phyloP scores from a whole-genome alignment of 1,140 invertebrate genomes.

The Mactra quadrangularis region DNA sequence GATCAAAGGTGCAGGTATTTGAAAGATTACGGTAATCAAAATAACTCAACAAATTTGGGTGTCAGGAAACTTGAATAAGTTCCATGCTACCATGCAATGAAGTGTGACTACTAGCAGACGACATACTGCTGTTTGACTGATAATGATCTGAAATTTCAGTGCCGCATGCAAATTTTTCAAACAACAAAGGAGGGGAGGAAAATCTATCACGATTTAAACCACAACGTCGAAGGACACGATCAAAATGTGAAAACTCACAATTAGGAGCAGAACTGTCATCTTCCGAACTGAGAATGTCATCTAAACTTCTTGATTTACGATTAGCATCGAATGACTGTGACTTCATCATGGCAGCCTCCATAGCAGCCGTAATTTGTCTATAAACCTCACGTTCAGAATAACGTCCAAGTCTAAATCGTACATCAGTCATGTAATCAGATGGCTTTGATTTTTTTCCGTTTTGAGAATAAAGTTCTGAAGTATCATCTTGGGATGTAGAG shows the following conservation, averaged over 20 bases:
- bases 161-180: slow-evolving; percentile 68
- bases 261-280: slow-evolving; percentile 63
- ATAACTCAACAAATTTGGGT: neutral
- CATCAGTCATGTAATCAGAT: slow-evolving; percentile 65
- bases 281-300: slow-evolving; percentile 79
- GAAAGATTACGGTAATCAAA: slow-evolving; percentile 1
- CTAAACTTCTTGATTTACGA: slow-evolving; percentile 81
- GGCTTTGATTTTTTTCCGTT: slow-evolving; percentile 76
- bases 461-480: slow-evolving; percentile 73
- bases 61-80: slow-evolving; percentile 82
- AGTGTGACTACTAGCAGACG: slow-evolving; percentile 80
- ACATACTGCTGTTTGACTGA: slow-evolving; percentile 81
- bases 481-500: slow-evolving; percentile 72
- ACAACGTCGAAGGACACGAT: slow-evolving; percentile 70
- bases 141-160: slow-evolving; percentile 76
- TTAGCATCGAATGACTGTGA: slow-evolving; percentile 77
- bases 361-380: slow-evolving; percentile 79
- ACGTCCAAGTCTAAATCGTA: slow-evolving; percentile 68
- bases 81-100: slow-evolving; percentile 82
- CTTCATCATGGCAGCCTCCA: slow-evolving; percentile 80
- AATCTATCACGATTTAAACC: slow-evolving; percentile 64
- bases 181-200: slow-evolving; percentile 62
- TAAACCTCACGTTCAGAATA: slow-evolving; percentile 79
- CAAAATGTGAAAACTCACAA: slow-evolving; percentile 70
- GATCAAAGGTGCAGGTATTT: no score